Evolutionary conservation across 2,797 vertebrate species (phyloP), one percentile per base, ranked within the genome.

Genomic region (Florisuga fusca): DNA sequence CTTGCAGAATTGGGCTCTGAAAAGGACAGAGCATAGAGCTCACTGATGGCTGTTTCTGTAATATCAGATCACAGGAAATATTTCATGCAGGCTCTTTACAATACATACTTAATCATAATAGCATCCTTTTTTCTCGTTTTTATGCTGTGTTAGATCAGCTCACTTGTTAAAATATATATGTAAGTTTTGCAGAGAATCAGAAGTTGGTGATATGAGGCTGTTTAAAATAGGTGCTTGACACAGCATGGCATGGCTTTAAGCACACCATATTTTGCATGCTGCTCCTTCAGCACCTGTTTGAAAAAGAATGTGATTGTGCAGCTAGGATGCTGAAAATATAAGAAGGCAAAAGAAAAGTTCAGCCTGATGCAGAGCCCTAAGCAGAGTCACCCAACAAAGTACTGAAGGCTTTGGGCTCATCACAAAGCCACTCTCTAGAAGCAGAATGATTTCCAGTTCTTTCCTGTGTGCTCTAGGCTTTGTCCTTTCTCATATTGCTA

Each of bases 51-150:
- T 88, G 69, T 75, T 84, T 84, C 58, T 79, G 43, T 54, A 90
- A 62, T 45, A 57, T 43, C 64, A 91, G 82, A 89, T 86, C 77
- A 81, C 69, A 90, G 62, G 89, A 96, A 89, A 66, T 57, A 91
- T 84, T 94, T 91, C 23, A 45, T 18, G 7, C 62, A 67, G 41
- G 5, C 41, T 85, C 50, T 93, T 88, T 86, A 50, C 58, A 86
- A 75, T 94, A 75, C 71, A 41, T 82, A 79, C 38, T 75, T 94
- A 94, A 87, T 84, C 76, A 48, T 45, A 91, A 88, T 16, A 86
- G 22, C 20, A 81, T 78, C n/a, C 29, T 50, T 91, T 77, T 76
- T 25, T 58, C 63, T 64, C 33, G 2, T 45, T 86, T 90, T 93
- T 53, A 58, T 54, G 25, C n/a, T 20, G 4, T 29, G 31, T 21